Evolutionary conservation across 2,888 invertebrate species (phyloP), one percentile per base, ranked within the genome.

Genomic region (Apocheima hispidaria): DNA sequence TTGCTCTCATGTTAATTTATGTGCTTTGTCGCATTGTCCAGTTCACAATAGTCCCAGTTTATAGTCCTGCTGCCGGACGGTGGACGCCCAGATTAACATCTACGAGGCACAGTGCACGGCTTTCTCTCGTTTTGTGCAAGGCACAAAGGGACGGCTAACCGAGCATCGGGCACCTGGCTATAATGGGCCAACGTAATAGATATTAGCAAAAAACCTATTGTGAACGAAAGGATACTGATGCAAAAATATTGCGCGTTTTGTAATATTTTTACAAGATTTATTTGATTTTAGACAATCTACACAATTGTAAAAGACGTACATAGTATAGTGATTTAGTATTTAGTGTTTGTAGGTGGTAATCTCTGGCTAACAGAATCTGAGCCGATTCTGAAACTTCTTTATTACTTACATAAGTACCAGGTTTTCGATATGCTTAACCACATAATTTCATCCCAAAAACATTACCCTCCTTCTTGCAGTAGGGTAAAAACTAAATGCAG

Each of bases 71-170:
- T 89, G 90, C 92, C 83, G 92, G 90, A 88, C 90, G 88, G 90
- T 84, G 92, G 91, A 90, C 92, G 88, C 88, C 86, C 88, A 91
- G 92, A 92, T 92, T 90, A 92, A 86, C 87, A 90, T 92, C 91
- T 82, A 88, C 78, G 79, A 21, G 52, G 20, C 43, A 48, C 52
- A 44, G 56, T 57, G 56, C 56, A 62, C 79, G 88, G 88, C 88
- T 91, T 92, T 92, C 92, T 85, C 88, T 83, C 82, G 86, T 88
- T 90, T 92, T 92, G 92, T 92, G 90, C 91, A 90, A 81, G 87
- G 73, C 74, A 90, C 89, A 92, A 91, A 87, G 65, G 77, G 50
- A 58, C 66, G 64, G 41, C 56, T 78, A 84, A 86, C 86, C 81
- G 83, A 84, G 82, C 86, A 83, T 80, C 80, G 78, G 78, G 77